phyloP scores from a whole-genome alignment of 2,888 invertebrate species.

The Laothoe populi region DNA sequence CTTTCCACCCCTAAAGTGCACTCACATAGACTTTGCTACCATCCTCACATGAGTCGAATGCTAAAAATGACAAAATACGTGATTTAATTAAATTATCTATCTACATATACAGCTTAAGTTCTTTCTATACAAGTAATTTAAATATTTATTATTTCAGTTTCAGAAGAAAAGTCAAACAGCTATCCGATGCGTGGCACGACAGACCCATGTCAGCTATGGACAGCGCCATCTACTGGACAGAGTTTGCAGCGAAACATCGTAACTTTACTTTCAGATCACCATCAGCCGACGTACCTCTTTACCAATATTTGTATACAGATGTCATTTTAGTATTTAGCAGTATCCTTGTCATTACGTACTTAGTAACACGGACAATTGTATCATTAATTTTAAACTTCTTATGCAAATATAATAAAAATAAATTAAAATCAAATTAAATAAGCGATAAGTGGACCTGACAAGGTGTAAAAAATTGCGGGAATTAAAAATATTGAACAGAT shows the following conservation, averaged over 20 bases:
- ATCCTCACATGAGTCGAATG: too few relatives aligned
- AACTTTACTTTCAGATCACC: conserved; percentile 59
- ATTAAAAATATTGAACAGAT: too few relatives aligned
- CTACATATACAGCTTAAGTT: too few relatives aligned
- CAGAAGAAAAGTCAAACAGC: conserved; percentile 68
- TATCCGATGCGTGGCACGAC: conserved; percentile 81
- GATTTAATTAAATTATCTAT: too few relatives aligned
- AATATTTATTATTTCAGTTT: conserved; percentile 36
- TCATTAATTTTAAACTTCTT: neutral
- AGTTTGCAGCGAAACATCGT: conserved; percentile 80
- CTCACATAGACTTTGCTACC: too few relatives aligned
- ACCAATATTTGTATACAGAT: conserved; percentile 73
- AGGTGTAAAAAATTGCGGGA: too few relatives aligned
- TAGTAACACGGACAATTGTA: neutral
- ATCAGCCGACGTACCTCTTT: conserved; percentile 63
- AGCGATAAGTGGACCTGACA: too few relatives aligned
- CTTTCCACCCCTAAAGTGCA: too few relatives aligned
- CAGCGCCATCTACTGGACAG: conserved; percentile 85
- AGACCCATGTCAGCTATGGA: conserved; percentile 80
- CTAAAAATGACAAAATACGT: too few relatives aligned
- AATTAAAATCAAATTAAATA: neutral
- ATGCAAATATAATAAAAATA: neutral
- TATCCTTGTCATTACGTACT: conserved; percentile 1
- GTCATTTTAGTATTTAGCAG: conserved; percentile 52
- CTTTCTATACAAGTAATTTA: too few relatives aligned